These are phyloP conservation scores for Caloenas nicobarica DNA, from an alignment of 2,113 vertebrate species.

Conservation along the genomic window DNA sequence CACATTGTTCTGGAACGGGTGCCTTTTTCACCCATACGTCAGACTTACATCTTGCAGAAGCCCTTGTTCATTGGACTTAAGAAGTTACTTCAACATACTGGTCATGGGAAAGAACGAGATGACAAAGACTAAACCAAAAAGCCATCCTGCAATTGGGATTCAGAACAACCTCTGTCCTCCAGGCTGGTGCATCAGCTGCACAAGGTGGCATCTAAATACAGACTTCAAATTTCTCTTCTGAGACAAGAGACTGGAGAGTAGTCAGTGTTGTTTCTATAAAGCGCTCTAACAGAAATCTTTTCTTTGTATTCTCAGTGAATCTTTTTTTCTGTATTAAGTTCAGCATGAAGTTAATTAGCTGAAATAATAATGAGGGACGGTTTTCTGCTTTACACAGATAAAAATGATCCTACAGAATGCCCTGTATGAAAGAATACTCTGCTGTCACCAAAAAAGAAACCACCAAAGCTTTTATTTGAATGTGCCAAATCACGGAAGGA, in stretches of 20 bases:
- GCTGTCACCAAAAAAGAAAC: not conserved
- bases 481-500: not conserved
- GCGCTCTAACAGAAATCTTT: not conserved
- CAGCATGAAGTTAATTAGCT: not conserved
- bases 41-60: too few relatives aligned
- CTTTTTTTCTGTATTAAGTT: not conserved
- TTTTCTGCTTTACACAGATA: not conserved
- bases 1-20: too few relatives aligned
- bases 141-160: not conserved
- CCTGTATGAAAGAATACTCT: not conserved
- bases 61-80: too few relatives aligned
- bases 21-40: too few relatives aligned
- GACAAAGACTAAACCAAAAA: not conserved
- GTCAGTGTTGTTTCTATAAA: not conserved
- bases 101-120: not conserved
- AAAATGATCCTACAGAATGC: not conserved
- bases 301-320: not conserved
- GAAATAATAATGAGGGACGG: not conserved
- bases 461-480: not conserved
- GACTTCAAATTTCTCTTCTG: not conserved
- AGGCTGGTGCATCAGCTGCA: too few relatives aligned
- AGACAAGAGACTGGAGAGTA: not conserved
- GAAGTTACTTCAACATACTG: too few relatives aligned
- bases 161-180: not conserved
- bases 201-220: not conserved